Conservation (phyloP, 2,888 invertebrate species). For the Plusia festucae region DNA sequence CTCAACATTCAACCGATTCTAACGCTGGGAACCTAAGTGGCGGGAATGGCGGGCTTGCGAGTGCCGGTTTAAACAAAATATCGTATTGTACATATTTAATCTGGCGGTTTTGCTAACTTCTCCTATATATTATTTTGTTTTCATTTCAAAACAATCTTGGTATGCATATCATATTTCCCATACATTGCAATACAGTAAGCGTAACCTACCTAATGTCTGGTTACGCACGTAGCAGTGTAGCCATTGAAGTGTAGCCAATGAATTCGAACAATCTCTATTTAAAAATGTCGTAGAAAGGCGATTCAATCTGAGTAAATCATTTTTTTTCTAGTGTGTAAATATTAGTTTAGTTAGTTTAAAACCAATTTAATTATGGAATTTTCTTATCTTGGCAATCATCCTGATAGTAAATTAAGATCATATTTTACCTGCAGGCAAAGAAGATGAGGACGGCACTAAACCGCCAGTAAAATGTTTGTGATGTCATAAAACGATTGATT, state of each 20-base stretch:
- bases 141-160: neutral
- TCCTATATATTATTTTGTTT: slow-evolving; percentile 7
- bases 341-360: neutral
- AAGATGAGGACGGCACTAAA: slow-evolving; percentile 77
- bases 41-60: slow-evolving; percentile 16
- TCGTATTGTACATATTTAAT: slow-evolving; percentile 16
- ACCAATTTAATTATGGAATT: slow-evolving; percentile 14
- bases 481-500: slow-evolving; percentile 84
- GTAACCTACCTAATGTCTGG: slow-evolving; percentile 14
- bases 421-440: slow-evolving; percentile 75
- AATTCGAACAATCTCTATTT: slow-evolving; percentile 9
- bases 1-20: slow-evolving; percentile 45
- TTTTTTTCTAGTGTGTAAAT: neutral
- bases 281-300: neutral
- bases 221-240: slow-evolving; percentile 21
- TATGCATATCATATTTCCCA: neutral
- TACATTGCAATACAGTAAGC: neutral
- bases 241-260: slow-evolving; percentile 14
- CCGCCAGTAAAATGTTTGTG: slow-evolving; percentile 79
- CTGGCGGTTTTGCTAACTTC: slow-evolving; percentile 20
- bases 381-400: slow-evolving; percentile 70
- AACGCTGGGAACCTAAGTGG: slow-evolving; percentile 10
- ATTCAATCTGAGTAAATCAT: neutral
- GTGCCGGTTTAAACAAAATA: slow-evolving; percentile 17
- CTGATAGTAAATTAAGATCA: slow-evolving; percentile 77